Evolutionary conservation across 2,113 vertebrate genomes (phyloP), one percentile per base, ranked within the genome.

Genomic region (Tenrec ecaudatus): DNA sequence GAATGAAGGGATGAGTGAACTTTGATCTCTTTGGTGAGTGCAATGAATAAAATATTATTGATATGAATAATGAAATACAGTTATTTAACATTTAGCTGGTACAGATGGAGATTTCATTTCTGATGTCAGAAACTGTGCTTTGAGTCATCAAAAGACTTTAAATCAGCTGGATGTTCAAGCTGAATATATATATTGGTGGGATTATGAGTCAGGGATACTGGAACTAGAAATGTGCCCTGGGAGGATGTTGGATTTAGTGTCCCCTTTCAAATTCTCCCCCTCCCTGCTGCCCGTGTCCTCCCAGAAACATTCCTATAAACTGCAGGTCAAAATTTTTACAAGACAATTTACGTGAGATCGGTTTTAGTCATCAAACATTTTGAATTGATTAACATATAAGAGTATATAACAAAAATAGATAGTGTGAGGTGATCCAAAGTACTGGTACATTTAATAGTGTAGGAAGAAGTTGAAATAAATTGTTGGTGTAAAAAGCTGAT

Each of bases 41-140:
- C 47, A 89, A 96, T 96, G 94, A 97, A 96, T 96, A 96, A 96
- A 96, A 96, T 94, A 97, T 92, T 90, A 94, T 88, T 95, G 73
- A 58, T 78, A 96, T 97, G 95, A 97, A 97, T 96, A 97, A 96
- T 96, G 62, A 95, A 96, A 95, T 94, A 95, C 9, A 90, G 93
- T 95, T 97, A 95, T 95, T 95, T 95, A 96, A 94, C 95, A 96
- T 97, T 95, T 94, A 96, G 96, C 91, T 64, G 71, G 90, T 64
- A n/a, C 86, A 92, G 86, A 95, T 83, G 94, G 82, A 96, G 86
- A 94, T 97, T 95, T 97, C 86, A 95, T 95, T 96, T 95, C 92
- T 95, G 80, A 95, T 95, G 88, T 94, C 88, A 86, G 36, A 71
- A 95, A 92, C 88, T 95, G 64, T 64, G 58, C 76, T 95, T 96